A percentile compares a stretch with the other conserved stretches of the same genome.
Conservation (phyloP, 2,113 vertebrate genomes). For the Peromyscus leucopus region DNA sequence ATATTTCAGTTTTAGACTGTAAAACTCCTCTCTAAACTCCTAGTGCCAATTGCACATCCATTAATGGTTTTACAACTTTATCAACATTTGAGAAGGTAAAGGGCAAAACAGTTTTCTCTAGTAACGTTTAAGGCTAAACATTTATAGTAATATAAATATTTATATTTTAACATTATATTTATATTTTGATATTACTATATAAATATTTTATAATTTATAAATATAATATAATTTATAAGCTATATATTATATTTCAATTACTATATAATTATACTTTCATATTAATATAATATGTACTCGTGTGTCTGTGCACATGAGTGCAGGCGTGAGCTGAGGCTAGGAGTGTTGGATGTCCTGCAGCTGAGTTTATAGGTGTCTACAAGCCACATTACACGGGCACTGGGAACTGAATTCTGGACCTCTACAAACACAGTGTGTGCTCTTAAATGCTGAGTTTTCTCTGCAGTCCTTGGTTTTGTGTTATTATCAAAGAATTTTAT, state of each 20-base stretch:
- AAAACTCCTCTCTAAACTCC: conserved; percentile 48
- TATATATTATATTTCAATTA: not conserved
- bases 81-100: not conserved
- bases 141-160: not conserved
- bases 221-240: no score
- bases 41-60: not conserved
- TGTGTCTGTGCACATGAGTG: not conserved
- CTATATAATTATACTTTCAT: not conserved
- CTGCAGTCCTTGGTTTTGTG: not conserved
- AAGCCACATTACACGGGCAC: not conserved
- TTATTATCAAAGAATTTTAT: not conserved
- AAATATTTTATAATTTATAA: no score
- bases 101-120: not conserved
- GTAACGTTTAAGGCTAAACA: not conserved
- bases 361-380: not conserved
- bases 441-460: not conserved
- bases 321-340: no score
- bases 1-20: conserved; percentile 44
- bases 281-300: not conserved
- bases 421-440: not conserved
- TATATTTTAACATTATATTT: not conserved
- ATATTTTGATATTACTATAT: not conserved
- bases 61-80: conserved; percentile 46
- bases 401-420: not conserved
- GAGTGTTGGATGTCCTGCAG: not conserved